These are phyloP conservation scores for Zosterops lateralis DNA, from an alignment of 2,113 vertebrate genomes.

Conservation along the genomic window DNA sequence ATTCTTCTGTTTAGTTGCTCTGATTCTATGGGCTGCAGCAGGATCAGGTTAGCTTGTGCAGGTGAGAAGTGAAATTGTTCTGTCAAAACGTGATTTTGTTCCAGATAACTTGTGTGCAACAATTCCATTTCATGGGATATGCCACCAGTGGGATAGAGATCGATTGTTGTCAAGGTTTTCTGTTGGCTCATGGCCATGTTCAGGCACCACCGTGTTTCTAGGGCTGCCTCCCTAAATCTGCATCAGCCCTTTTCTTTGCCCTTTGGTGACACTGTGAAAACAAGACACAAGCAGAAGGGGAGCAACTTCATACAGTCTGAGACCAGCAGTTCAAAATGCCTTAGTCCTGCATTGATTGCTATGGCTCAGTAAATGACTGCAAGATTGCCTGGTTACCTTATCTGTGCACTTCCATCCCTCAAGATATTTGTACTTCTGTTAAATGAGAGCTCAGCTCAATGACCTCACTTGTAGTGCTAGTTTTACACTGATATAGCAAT, in stretches of 20 bases:
- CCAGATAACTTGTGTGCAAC: not conserved
- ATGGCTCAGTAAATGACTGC: rapidly evolving
- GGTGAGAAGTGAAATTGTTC: not conserved
- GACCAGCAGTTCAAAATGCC: not conserved
- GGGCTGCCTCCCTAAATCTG: not conserved
- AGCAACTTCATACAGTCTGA: not conserved
- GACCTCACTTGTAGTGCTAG: not conserved
- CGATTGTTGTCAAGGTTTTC: not conserved
- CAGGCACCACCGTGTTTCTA: not conserved
- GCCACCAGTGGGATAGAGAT: not conserved
- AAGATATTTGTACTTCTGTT: conserved; percentile 11
- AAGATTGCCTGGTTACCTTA: not conserved
- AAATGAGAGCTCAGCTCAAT: not conserved
- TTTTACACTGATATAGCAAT: not conserved
- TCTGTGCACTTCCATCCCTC: not conserved
- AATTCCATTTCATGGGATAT: not conserved
- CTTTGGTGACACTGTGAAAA: not conserved
- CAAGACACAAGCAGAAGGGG: not conserved
- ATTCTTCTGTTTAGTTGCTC: not conserved
- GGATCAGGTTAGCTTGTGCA: not conserved
- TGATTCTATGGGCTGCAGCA: not conserved
- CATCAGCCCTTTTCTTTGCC: not conserved
- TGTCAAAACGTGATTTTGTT: not conserved
- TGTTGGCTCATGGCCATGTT: not conserved
- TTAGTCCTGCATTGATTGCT: not conserved